Evolutionary conservation across 1,140 invertebrate genomes (phyloP).

Genomic region (Saccostrea echinata): DNA sequence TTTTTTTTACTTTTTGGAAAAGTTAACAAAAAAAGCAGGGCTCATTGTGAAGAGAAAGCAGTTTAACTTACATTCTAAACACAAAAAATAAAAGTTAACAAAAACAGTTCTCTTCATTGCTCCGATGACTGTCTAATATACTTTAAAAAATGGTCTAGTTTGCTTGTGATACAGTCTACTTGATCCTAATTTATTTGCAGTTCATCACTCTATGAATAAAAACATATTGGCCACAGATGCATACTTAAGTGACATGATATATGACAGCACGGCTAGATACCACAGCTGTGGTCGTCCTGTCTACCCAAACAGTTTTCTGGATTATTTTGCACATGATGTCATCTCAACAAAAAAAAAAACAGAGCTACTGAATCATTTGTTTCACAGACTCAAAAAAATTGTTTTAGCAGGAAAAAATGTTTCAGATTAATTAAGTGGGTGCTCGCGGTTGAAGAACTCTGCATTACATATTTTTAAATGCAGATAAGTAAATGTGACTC

Average conservation of each 20-base stretch:
- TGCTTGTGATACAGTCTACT: neutral
- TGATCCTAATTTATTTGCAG: neutral
- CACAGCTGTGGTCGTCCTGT: neutral
- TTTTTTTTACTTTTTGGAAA: neutral
- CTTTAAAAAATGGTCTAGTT: neutral
- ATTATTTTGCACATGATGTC: neutral
- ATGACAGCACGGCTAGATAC: neutral
- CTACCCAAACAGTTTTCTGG: neutral
- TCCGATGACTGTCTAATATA: neutral
- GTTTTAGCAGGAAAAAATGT: neutral
- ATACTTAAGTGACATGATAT: neutral
- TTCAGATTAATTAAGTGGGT: neutral
- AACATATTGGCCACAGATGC: neutral
- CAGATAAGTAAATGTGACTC: neutral
- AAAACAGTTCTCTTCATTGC: neutral
- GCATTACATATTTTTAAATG: neutral
- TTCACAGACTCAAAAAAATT: neutral
- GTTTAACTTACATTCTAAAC: neutral
- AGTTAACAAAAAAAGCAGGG: neutral
- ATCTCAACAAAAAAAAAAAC: neutral
- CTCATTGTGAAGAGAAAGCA: neutral
- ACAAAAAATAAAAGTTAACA: too few relatives aligned
- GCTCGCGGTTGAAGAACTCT: too few relatives aligned
- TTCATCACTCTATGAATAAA: neutral
- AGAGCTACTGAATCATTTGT: neutral